These are phyloP conservation scores for Diorhabda carinulata DNA, from an alignment of 1,140 invertebrate species.

Conservation along the genomic window DNA sequence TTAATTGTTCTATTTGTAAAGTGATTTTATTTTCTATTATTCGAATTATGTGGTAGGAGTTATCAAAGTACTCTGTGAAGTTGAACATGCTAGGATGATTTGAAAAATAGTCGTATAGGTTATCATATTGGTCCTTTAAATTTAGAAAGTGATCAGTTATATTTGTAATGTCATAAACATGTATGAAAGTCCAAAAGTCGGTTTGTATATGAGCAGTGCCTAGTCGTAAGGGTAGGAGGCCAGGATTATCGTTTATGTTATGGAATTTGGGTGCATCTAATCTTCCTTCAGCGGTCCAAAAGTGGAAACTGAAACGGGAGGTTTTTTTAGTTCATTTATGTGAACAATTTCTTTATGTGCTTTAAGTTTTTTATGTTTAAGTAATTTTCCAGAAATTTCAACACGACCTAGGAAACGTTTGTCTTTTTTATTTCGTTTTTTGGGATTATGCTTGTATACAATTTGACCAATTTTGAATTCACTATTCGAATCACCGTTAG, in stretches of 20 bases:
- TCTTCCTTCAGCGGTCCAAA: not conserved
- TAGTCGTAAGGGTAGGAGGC: constrained; percentile 26
- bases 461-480: constrained; percentile 13
- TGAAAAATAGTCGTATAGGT: constrained; percentile 12
- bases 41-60: not conserved
- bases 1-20: constrained; percentile 12
- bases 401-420: constrained; percentile 4
- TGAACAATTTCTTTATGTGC: constrained; percentile 13
- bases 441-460: constrained; percentile 3
- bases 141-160: constrained; percentile 10
- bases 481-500: constrained; percentile 1
- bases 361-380: not conserved
- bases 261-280: constrained; percentile 1
- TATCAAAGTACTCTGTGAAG: constrained; percentile 1
- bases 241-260: constrained; percentile 24
- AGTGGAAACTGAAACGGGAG: constrained; percentile 3
- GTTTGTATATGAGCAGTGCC: constrained; percentile 18
- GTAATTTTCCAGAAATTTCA: constrained; percentile 5
- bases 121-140: constrained; percentile 15
- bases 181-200: constrained; percentile 23
- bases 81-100: not conserved
- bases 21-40: constrained; percentile 14
- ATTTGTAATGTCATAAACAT: constrained; percentile 17
- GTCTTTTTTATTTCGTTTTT: constrained; percentile 10
- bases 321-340: constrained; percentile 11